These are phyloP conservation scores for Riparia riparia DNA, from an alignment of 2,113 vertebrate species.

Conservation along the genomic window DNA sequence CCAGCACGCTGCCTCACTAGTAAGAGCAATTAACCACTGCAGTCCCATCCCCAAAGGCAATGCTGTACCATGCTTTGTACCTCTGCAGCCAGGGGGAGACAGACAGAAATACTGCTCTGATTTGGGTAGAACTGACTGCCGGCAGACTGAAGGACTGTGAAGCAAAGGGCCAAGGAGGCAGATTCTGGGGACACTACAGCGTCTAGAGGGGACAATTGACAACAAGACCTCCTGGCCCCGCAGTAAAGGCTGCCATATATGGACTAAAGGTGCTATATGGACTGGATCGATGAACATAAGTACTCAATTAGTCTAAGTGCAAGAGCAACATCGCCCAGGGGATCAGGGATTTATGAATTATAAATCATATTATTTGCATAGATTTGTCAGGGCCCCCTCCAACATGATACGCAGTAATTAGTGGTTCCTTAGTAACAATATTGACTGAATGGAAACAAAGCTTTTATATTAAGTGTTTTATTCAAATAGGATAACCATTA, in stretches of 20 bases:
- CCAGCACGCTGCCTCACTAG: not conserved
- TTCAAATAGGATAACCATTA: not conserved
- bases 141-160: not conserved
- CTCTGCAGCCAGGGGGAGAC: not conserved
- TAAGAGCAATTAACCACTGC: no score
- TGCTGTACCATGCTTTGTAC: not conserved
- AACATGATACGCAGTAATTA: constrained; percentile 28
- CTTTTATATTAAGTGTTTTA: not conserved
- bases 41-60: not conserved
- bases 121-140: not conserved
- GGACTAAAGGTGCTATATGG: constrained; percentile 39
- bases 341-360: constrained; percentile 38
- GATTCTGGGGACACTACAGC: not conserved
- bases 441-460: constrained; percentile 6
- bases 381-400: constrained; percentile 6
- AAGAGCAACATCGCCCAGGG: constrained; percentile 16
- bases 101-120: not conserved
- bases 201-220: not conserved
- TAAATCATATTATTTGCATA: constrained; percentile 55
- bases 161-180: not conserved
- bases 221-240: not conserved
- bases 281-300: constrained; percentile 52
- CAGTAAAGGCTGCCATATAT: not conserved
- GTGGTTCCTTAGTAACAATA: constrained; percentile 43
- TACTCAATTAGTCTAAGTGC: constrained; percentile 58